Evolutionary conservation across 1,140 invertebrate genomes (phyloP), one percentile per base, ranked within the genome.

Genomic region (Drosophila fuyamai): DNA sequence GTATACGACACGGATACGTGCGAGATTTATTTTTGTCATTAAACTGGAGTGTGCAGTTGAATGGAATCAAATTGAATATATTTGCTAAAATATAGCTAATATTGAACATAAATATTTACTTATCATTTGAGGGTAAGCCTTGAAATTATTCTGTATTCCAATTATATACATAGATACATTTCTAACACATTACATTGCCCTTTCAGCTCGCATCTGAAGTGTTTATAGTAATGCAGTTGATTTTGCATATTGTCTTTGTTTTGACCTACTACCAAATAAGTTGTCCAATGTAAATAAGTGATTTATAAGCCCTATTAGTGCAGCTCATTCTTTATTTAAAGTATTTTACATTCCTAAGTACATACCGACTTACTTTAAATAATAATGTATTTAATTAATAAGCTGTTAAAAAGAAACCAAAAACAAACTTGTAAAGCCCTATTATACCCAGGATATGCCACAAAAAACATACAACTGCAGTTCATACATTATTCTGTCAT

Each of bases 1-100:
- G 66, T 74, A 77, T 62, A 67, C 73, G 60, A 13, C 65, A 63
- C 13, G 38, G 23, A 41, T 38, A 48, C 43, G 43, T 40, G 46
- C 44, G 27, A 71, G 43, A 71, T 71, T 55, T 55, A 18, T 58
- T 41, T 71, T 18, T 58, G 66, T 41, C 38, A 41, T 50, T 41
- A 4, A 6, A 1, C 8, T 14, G 38, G 10, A 7, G 9, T 8
- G 4, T 12, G 10, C 3, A 44, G 18, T 58, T 58, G 6, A 32
- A 32, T 5, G 9, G 6, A 48, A 27, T 8, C 35, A 5, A 70
- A 48, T 27, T 46, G 40, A 27, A 63, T 66, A 63, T 66, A 36
- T 48, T 32, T 38, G 43, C 44, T 56, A n/a, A 16, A 58, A 8
- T 27, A 32, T 18, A 62, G 16, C 14, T 12, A 38, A 56, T 55